Evolutionary conservation across 2,797 vertebrate species (phyloP), one percentile per base, ranked within the genome.

Genomic region (Chaunax sp.): DNA sequence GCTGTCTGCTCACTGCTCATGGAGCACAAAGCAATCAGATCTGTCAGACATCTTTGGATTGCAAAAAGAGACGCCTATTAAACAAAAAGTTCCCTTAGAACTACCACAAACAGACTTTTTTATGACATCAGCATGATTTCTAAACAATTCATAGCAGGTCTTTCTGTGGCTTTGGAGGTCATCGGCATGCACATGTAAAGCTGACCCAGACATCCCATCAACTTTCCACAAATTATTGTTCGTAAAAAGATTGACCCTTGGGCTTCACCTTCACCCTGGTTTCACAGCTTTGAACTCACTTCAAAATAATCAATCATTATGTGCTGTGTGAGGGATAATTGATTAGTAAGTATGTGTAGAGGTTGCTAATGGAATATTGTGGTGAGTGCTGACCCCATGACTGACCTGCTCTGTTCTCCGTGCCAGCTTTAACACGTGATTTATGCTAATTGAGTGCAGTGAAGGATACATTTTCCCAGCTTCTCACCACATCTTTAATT

Each of bases 401-500:
- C 52, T 84, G 87, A 91, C 90, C 86, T 50, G 83, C 59, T 50
- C 78, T 78, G 85, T 86, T 87, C 81, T 81, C 75, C 49, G 63
- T 81, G 83, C 87, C 85, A 85, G 79, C 65, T 81, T 88, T 81
- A 88, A 85, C 23, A 65, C 69, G 80, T 85, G 82, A 87, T 89
- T 91, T 88, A 92, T 90, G 88, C 75, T 92, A 90, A 92, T 87
- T 64, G 81, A 73, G 74, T 70, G 83, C 71, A 77, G 82, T 75
- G 78, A 82, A n/a, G 81, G 62, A 73, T 69, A 78, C 82, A 85
- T 79, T 69, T 72, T 52, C 54, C 68, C 44, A 82, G 50, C 75
- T 74, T 80, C 72, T 75, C 19, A 45, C 16, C 41, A 35, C 49
- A 28, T 47, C 52, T 59, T 43, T 33, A 26, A 49, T 78, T 14